phyloP scores from a whole-genome alignment of 2,888 invertebrate genomes.

The Pristionchus mayeri region DNA sequence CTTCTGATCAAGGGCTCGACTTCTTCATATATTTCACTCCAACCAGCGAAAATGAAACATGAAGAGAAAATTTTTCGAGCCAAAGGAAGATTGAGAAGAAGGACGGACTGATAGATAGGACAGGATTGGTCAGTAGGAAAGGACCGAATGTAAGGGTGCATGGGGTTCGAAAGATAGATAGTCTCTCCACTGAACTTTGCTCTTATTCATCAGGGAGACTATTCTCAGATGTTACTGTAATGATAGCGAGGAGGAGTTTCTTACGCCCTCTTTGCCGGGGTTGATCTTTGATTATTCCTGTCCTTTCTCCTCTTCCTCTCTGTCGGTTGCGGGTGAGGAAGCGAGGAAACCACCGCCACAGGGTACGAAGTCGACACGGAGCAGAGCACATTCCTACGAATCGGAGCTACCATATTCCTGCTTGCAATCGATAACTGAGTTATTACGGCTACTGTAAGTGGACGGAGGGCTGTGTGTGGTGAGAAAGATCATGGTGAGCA shows the following conservation, averaged over 20 bases:
- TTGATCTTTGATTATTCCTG: background rate
- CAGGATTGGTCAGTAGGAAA: slow-evolving; percentile 1
- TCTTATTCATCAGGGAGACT: background rate
- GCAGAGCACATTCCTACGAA: background rate
- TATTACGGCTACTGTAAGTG: background rate
- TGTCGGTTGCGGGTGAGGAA: background rate
- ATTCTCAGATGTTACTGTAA: background rate
- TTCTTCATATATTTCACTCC: no score
- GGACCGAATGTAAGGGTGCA: background rate
- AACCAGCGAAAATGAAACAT: background rate
- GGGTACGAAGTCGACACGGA: background rate
- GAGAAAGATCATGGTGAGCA: slow-evolving; percentile 6
- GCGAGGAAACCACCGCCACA: background rate
- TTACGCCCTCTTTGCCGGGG: slow-evolving; percentile 19
- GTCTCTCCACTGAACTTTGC: background rate
- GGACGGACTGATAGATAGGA: slow-evolving; percentile 11
- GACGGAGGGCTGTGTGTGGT: background rate
- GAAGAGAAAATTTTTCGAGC: background rate
- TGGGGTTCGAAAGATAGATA: background rate
- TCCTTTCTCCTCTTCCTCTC: slow-evolving; percentile 6
- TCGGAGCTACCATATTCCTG: background rate
- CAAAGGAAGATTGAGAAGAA: background rate
- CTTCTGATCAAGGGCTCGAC: no score
- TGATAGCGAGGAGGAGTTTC: background rate
- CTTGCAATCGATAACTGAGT: background rate